Conservation (phyloP, 2,888 invertebrate species). For the Calephelis perditalis region DNA sequence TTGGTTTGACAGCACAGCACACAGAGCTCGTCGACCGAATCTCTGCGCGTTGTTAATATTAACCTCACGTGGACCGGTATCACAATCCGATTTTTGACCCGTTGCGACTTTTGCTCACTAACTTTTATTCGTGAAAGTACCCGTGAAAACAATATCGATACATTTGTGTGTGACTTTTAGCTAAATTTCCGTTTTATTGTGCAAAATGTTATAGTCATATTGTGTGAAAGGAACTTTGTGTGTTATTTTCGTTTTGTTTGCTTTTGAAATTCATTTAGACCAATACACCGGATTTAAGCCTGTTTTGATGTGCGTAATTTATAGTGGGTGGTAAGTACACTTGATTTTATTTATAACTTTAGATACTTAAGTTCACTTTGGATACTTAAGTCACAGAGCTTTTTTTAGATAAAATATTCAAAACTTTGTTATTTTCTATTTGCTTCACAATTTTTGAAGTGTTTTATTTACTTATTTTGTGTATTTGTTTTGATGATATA, state of each 20-base stretch:
- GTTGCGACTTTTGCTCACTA: constrained; percentile 42
- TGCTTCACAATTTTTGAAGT: too few species aligned
- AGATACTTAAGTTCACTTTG: neutral
- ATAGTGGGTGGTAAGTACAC: constrained; percentile 26
- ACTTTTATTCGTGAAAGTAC: constrained; percentile 50
- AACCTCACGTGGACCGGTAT: constrained; percentile 53
- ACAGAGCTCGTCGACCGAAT: constrained; percentile 50
- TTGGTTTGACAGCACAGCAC: constrained; percentile 59
- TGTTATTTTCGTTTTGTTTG: constrained; percentile 60
- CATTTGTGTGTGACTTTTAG: constrained; percentile 41
- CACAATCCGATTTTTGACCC: constrained; percentile 53
- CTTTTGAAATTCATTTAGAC: constrained; percentile 50
- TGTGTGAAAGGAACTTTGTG: constrained; percentile 51
- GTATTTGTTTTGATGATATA: too few species aligned
- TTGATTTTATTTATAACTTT: constrained; percentile 6
- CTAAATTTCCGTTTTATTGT: constrained; percentile 53
- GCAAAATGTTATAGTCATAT: constrained; percentile 57
- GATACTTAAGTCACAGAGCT: neutral
- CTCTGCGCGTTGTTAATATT: constrained; percentile 39
- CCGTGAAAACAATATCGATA: constrained; percentile 28
- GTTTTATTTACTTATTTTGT: too few species aligned
- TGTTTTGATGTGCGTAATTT: constrained; percentile 24
- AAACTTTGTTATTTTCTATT: neutral
- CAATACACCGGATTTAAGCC: constrained; percentile 30
- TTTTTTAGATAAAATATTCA: neutral